These are phyloP conservation scores for Syngnathus typhle DNA, from an alignment of 2,113 vertebrate species.

Conservation along the genomic window DNA sequence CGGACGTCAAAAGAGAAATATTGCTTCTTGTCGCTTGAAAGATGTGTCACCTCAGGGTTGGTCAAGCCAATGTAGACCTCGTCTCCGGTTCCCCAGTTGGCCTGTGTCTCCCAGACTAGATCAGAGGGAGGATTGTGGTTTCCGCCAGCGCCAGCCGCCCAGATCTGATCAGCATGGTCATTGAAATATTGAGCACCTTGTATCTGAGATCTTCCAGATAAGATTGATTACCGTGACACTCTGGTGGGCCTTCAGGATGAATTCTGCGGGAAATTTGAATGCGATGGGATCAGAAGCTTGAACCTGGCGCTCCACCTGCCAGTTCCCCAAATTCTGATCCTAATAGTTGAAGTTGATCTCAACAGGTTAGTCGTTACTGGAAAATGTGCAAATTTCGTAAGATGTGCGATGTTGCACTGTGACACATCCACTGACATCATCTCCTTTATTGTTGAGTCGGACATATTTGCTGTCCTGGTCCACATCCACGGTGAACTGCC, in stretches of 20 bases:
- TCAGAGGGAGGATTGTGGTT: too few relatives aligned
- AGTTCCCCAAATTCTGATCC: conserved; percentile 91
- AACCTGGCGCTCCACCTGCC: conserved; percentile 91
- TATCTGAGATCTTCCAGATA: too few relatives aligned
- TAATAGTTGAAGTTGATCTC: conserved; percentile 37
- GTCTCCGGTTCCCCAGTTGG: too few relatives aligned
- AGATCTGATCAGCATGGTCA: conserved; percentile 15
- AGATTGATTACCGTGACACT: conserved; percentile 79
- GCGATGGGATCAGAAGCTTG: conserved; percentile 73
- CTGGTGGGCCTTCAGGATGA: conserved; percentile 86
- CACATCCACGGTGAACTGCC: conserved; percentile 87
- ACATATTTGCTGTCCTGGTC: conserved; percentile 91
- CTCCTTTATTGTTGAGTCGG: conserved; percentile 90
- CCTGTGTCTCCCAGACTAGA: too few relatives aligned
- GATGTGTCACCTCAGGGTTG: too few relatives aligned
- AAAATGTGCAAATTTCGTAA: too few relatives aligned
- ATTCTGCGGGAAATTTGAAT: conserved; percentile 89
- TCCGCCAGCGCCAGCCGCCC: too few relatives aligned
- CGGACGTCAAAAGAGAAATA: not conserved
- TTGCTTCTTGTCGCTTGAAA: conserved; percentile 42
- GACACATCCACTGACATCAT: conserved; percentile 71
- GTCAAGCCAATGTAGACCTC: too few relatives aligned
- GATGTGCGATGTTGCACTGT: too few relatives aligned
- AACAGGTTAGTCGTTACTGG: too few relatives aligned
- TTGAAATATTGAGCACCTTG: too few relatives aligned